Base-by-base conservation (phyloP, 1,140 invertebrate genomes). In the Teleopsis dalmanni region DNA sequence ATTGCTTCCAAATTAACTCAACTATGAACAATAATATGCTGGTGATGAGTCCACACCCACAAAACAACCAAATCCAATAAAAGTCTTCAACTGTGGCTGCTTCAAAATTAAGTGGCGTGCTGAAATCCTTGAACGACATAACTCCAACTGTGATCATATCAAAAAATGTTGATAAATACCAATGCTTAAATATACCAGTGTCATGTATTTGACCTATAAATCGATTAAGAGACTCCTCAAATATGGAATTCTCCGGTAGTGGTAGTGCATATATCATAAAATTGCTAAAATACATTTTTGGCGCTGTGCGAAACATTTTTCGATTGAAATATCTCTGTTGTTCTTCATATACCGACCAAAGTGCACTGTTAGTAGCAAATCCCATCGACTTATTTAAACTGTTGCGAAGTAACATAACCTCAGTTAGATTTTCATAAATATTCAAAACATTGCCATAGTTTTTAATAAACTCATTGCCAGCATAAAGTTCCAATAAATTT, bases 121-220 rank as follows among this genome's bases (percentile, higher is more conserved):
- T 33, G 18, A 46, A 21, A 25, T 46, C 43, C 10, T 25, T 35
- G 29, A 46, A 46, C 1, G 43, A 46, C 16, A 46, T 25, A 33
- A 18, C 27, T 5, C 43, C 43, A 11, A 29, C 29, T 14, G 9
- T 13, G 18, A 46, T 31, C 27, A 46, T 31, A 35, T 46, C 43
- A 13, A 21, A 46, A 10, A 46, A 46, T 7, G 43, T 33, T 5
- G 16, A 21, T 6, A 6, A 2, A 46, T 34, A 46, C 43, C 43
- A 46, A 25, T 46, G n/a, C n/a, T 34, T 11, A 18, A 46, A 23
- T 4, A 46, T 33, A 22, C 43, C 43, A 1, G 43, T 10, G 4
- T 27, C 29, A n/a, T 23, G 29, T 25, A 46, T 11, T 19, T 46
- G 7, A 4, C 7, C 18, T 3, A 46, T 46, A 35, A 22, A 46